Evolutionary conservation across 2,888 invertebrate species (phyloP).

Genomic region (Aphelenchoides bicaudatus): DNA sequence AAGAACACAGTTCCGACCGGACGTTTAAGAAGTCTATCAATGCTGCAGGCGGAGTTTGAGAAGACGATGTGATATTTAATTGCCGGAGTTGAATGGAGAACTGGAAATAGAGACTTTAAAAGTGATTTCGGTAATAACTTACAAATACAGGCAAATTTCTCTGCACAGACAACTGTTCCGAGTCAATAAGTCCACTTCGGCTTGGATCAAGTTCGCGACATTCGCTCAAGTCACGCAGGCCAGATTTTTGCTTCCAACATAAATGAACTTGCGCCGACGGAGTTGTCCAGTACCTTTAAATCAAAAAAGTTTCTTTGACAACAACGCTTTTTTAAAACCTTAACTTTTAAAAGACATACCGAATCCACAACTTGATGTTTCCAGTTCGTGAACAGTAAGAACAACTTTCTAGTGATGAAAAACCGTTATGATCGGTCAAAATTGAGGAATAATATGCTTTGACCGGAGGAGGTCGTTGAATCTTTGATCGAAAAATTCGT

Average conservation of each 20-base stretch:
- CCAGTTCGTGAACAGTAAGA: constrained; percentile 18
- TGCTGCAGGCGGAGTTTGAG: constrained; percentile 12
- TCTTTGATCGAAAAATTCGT: constrained; percentile 40
- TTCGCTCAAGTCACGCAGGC: constrained; percentile 10
- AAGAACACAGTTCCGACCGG: constrained; percentile 20
- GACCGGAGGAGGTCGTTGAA: constrained; percentile 40
- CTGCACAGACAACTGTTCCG: not conserved
- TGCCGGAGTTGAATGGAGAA: too few species aligned
- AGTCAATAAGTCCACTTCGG: constrained; percentile 15
- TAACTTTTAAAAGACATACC: not conserved
- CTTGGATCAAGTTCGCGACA: constrained; percentile 20
- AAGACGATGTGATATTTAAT: not conserved
- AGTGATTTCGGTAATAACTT: not conserved
- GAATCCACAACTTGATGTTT: constrained; percentile 1
- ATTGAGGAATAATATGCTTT: constrained; percentile 18
- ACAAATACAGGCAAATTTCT: constrained; percentile 11
- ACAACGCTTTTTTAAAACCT: not conserved
- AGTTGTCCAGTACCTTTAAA: constrained; percentile 22
- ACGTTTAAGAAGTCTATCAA: constrained; percentile 23
- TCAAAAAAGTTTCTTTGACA: not conserved
- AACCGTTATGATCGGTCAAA: constrained; percentile 7
- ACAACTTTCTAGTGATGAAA: constrained; percentile 9
- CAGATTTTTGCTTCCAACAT: constrained; percentile 5
- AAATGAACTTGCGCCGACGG: constrained; percentile 8
- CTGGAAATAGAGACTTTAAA: not conserved